Evolutionary conservation across 2,888 invertebrate species (phyloP), one percentile per base, ranked within the genome.

Genomic region (Agrotis exclamationis): DNA sequence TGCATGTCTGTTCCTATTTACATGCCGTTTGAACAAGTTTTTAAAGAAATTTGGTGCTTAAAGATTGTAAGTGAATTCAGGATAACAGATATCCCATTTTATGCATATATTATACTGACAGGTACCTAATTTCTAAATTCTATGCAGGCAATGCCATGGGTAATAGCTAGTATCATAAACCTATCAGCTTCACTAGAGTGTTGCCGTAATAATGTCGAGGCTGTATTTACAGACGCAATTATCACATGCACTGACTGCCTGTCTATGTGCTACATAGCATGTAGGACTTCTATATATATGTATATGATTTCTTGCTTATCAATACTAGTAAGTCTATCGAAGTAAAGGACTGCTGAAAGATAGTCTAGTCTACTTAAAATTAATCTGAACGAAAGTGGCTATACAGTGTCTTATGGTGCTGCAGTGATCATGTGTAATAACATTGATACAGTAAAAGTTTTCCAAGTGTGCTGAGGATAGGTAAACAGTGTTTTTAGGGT

Each of bases 191-290:
- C n/a, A 6, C n/a, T 51, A 71, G 16, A 60, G 16, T 47, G 24
- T 70, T 16, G 16, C 2, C 45, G 13, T 76, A 59, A 69, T 67
- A 33, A 69, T 76, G 75, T 76, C 44, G 47, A 74, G 70, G 76
- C 44, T 69, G 59, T 74, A 39, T 74, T 69, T 48, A 45, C 70
- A 48, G 18, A 69, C 53, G 44, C 48, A 76, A 76, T 74, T 66
- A 66, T 57, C 70, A 71, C 68, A 60, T 56, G 44, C 47, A 24
- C 60, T 53, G 28, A 75, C 48, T n/a, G 28, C 22, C 33, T 47
- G 75, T 45, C 20, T 74, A 57, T 75, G 70, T 76, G 53, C 54
- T 45, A 50, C 16, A n/a, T 54, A 59, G 18, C 69, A 59, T 69
- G 54, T 54, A 59, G 13, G 13, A 48, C 20, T 58, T 28, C 6